Evolutionary conservation across 2,113 vertebrate species (phyloP).

Genomic region (Paramormyrops kingsleyae): DNA sequence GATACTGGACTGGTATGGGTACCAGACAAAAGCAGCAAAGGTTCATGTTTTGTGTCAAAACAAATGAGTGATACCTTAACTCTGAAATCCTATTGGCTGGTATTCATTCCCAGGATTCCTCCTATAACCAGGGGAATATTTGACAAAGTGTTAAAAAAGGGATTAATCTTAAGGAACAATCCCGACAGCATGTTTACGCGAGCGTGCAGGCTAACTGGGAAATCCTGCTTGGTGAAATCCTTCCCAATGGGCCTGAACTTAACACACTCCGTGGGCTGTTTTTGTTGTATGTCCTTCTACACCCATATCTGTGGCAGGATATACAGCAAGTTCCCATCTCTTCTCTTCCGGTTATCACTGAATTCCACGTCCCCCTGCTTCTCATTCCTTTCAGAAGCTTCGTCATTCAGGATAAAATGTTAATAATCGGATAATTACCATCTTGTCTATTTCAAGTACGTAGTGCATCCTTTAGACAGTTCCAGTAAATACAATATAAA

Average conservation of each 20-base stretch:
- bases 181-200: neutral
- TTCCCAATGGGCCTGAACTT: neutral
- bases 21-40: neutral
- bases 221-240: neutral
- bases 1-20: neutral
- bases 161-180: neutral
- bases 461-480: neutral
- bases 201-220: neutral
- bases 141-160: neutral
- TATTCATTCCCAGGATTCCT: neutral
- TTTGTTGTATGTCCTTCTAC: neutral
- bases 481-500: neutral
- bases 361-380: neutral
- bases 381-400: neutral
- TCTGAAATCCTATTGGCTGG: neutral
- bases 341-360: neutral
- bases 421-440: neutral
- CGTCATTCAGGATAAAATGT: neutral
- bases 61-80: neutral
- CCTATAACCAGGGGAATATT: neutral
- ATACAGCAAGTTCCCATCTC: neutral
- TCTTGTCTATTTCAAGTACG: neutral
- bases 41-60: conserved; percentile 1
- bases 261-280: neutral
- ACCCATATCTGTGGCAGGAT: neutral